Conservation (phyloP, 2,888 invertebrate species). For the Lysandra bellargus region DNA sequence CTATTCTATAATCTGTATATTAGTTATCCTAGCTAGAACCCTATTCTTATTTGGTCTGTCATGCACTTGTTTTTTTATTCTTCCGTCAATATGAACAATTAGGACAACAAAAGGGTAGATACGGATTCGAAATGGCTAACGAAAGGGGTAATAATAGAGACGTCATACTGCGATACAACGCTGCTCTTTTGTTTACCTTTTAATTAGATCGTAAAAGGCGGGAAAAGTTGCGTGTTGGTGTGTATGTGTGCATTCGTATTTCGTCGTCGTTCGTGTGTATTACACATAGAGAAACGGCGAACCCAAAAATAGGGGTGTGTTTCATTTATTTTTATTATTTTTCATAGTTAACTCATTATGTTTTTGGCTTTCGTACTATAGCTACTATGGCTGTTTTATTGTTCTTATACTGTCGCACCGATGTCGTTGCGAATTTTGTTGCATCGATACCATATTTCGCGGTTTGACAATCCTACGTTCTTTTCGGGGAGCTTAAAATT, state of each 20-base stretch:
- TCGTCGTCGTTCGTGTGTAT: background rate
- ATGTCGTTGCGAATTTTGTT: too few species aligned
- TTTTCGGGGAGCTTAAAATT: background rate
- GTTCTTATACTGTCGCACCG: too few species aligned
- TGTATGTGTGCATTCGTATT: background rate
- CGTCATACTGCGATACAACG: constrained; percentile 5
- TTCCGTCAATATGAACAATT: background rate
- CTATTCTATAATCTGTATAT: background rate
- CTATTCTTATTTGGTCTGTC: background rate
- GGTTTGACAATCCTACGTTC: too few species aligned
- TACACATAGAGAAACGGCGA: background rate
- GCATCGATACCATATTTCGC: too few species aligned
- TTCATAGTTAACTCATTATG: background rate
- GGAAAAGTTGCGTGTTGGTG: constrained; percentile 12
- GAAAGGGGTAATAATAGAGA: background rate
- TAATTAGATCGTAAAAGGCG: constrained; percentile 28
- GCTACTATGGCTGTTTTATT: too few species aligned
- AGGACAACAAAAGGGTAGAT: background rate
- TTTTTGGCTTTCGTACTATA: too few species aligned
- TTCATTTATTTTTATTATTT: background rate
- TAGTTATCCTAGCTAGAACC: background rate
- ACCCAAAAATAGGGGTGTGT: background rate
- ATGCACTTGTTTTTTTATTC: background rate
- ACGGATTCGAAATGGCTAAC: constrained; percentile 10
- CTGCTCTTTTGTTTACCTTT: constrained; percentile 22